Evolutionary conservation across 1,140 invertebrate species (phyloP), one percentile per base, ranked within the genome.

Genomic region (Pogonus chalceus): DNA sequence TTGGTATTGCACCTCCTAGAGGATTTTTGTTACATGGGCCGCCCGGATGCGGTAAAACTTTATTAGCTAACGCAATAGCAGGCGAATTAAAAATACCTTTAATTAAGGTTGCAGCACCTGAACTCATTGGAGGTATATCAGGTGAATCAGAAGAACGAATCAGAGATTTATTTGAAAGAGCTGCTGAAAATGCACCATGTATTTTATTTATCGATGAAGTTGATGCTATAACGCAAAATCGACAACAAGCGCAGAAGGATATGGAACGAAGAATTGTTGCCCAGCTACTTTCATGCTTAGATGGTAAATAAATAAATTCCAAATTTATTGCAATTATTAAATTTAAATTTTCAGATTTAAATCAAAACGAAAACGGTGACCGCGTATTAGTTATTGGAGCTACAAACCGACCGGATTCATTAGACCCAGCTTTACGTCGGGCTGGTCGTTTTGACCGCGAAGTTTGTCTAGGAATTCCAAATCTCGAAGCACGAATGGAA

Each of bases 241-340:
- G 92, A 66, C 84, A 94, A 55, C 86, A 81, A 58, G 89, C 92
- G 1, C 86, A 91, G 60, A 88, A 88, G 68, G 93, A 95, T 66
- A 98, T 98, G 93, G 93, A 98, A 65, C 79, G 85, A 58, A 74
- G 95, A 61, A 94, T 98, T 69, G 94, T 98, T 2, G 83, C 93
- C 16, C 94, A 98, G 70, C 72, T 98, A 26, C 73, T 95, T 3
- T 81, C 83, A 7, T 92, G 88, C 62, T 76, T 98, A 62, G 94
- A 98, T 76, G 84, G 83, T 83, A 69, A 66, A 53, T 60, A 26
- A 18, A 51, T 22, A 31, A 14, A 52, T 31, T 56, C 2, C 20
- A 46, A 51, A 18, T 21, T 35, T 52, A 52, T 1, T 55, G 51
- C 43, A 1, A 56, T 55, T 48, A 10, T 24, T 7, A 47, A 23